Percentiles rank a stretch among this genome's conserved stretches.
phyloP scores from a whole-genome alignment of 2,797 vertebrate species.

The Adelosebastes latens region DNA sequence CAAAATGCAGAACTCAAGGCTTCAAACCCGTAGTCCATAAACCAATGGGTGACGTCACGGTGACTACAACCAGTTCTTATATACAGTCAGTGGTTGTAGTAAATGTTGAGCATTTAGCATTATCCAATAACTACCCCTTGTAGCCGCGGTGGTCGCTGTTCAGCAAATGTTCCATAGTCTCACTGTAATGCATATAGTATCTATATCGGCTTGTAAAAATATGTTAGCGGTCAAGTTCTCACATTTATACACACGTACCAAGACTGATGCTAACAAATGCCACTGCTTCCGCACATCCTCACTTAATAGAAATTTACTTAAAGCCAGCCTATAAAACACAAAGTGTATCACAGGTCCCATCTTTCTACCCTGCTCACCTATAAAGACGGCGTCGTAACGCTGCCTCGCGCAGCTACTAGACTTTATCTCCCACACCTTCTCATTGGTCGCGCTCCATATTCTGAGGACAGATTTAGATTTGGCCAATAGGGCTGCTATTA shows the following conservation, averaged over 20 bases:
- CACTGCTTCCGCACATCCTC: conserved; percentile 15
- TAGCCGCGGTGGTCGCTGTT: background rate
- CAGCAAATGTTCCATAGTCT: background rate
- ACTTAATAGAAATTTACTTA: conserved; percentile 51
- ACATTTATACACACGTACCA: background rate
- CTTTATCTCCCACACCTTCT: conserved; percentile 57
- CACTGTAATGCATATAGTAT: background rate
- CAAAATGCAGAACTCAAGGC: background rate
- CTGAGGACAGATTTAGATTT: conserved; percentile 76
- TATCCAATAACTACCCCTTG: background rate
- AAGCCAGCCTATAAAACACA: conserved; percentile 50
- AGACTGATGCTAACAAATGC: conserved; percentile 15
- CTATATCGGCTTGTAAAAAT: conserved; percentile 10
- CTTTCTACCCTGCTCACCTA: conserved; percentile 45
- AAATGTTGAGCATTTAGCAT: background rate
- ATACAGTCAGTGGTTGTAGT: background rate
- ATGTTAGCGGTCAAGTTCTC: background rate
- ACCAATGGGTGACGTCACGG: background rate
- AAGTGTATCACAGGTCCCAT: conserved; percentile 22
- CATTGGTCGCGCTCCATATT: conserved; percentile 54
- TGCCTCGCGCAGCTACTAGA: conserved; percentile 42
- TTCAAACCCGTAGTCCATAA: background rate
- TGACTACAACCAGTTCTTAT: background rate
- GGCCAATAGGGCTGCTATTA: conserved; percentile 76
- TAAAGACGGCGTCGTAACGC: conserved; percentile 65